Percentiles rank a stretch among this genome's conserved stretches.
Evolutionary conservation across 2,797 vertebrate genomes (phyloP).

Genomic region (Buceros bicornis): DNA sequence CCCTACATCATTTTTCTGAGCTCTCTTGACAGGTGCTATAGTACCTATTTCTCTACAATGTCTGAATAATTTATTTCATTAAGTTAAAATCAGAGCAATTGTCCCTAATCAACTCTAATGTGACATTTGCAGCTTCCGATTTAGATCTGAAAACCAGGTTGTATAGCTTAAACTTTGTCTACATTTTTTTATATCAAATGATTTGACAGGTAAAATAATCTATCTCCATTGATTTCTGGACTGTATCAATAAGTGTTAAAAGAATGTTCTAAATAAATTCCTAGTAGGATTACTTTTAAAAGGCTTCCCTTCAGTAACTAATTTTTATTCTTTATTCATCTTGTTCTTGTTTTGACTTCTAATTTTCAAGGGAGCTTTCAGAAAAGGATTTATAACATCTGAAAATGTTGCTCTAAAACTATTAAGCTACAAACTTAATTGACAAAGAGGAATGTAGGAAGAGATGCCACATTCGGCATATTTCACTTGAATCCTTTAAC

Average conservation of each 20-base stretch:
- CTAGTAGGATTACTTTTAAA: not conserved
- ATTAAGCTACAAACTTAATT: not conserved
- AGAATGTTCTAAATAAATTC: not conserved
- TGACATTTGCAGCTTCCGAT: not conserved
- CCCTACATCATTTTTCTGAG: too few species aligned
- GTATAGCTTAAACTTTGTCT: not conserved
- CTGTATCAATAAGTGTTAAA: not conserved
- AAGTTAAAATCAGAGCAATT: not conserved
- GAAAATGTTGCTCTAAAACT: not conserved
- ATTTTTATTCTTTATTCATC: not conserved
- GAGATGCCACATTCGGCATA: not conserved
- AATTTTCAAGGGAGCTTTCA: not conserved
- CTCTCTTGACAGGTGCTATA: not conserved
- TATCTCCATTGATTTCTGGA: not conserved
- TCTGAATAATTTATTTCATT: not conserved
- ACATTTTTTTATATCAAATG: too few species aligned
- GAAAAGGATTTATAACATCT: not conserved
- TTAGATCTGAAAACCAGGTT: not conserved
- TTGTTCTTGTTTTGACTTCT: not conserved
- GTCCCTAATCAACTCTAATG: not conserved
- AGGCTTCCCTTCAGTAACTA: not conserved
- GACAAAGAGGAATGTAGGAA: not conserved
- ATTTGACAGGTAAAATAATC: too few species aligned
- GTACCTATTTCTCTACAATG: not conserved
- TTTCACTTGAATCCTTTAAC: not conserved